phyloP scores from a whole-genome alignment of 2,888 invertebrate species.

The Oscheius sp. region DNA sequence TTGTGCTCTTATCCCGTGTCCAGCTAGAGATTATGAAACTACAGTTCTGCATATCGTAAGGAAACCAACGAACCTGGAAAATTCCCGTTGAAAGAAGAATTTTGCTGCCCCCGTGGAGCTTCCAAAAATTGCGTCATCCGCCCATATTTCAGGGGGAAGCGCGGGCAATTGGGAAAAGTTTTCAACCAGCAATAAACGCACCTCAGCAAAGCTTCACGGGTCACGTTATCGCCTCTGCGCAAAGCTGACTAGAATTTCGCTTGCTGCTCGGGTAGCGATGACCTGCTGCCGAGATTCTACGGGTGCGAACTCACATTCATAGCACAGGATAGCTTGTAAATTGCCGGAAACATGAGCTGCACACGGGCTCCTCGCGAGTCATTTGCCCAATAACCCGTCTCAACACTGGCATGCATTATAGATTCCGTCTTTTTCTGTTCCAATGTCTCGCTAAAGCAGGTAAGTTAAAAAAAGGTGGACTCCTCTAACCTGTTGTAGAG shows the following conservation, averaged over 20 bases:
- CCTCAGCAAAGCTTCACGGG: constrained; percentile 72
- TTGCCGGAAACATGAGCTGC: constrained; percentile 72
- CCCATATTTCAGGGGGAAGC: constrained; percentile 65
- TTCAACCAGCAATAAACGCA: constrained; percentile 73
- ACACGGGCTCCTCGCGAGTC: constrained; percentile 63
- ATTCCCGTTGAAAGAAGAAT: neutral
- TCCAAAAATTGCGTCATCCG: constrained; percentile 68
- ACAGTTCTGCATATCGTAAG: constrained; percentile 70
- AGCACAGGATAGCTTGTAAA: constrained; percentile 69
- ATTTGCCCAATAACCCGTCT: constrained; percentile 68
- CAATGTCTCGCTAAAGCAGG: constrained; percentile 59
- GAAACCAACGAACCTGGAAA: constrained; percentile 64
- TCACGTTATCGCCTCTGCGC: constrained; percentile 73
- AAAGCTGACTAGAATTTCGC: constrained; percentile 55
- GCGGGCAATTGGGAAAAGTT: constrained; percentile 73
- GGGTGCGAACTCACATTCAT: constrained; percentile 61
- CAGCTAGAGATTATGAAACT: constrained; percentile 72
- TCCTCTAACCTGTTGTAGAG: constrained; percentile 65
- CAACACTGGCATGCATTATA: constrained; percentile 69
- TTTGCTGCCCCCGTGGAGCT: constrained; percentile 15
- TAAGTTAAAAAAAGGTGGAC: too few relatives aligned
- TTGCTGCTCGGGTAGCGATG: neutral
- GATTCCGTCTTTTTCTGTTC: constrained; percentile 71
- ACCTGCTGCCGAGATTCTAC: neutral
- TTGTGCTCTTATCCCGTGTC: constrained; percentile 69